Conservation (phyloP, 2,888 invertebrate species). For the Emmelina monodactyla region DNA sequence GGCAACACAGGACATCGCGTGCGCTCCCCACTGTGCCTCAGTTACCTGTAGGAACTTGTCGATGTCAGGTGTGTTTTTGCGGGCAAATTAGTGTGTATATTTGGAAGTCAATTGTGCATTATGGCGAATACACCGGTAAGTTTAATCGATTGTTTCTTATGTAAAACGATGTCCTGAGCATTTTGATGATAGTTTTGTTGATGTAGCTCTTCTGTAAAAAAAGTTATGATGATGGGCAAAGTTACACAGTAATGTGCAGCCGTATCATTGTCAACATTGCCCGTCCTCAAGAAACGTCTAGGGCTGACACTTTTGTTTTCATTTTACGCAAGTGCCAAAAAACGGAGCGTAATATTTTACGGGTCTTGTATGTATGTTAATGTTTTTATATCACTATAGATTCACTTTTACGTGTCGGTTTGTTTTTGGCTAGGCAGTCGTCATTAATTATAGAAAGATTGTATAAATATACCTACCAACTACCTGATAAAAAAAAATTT, state of each 20-base stretch:
- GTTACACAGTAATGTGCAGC: not conserved
- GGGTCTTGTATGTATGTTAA: not conserved
- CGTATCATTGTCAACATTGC: not conserved
- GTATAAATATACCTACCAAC: not conserved
- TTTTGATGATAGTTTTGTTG: not conserved
- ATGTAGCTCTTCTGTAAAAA: not conserved
- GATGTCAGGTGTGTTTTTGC: not conserved
- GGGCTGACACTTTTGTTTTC: not conserved
- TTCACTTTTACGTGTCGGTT: not conserved
- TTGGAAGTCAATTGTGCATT: not conserved
- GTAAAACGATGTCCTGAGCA: not conserved
- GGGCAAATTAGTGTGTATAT: not conserved
- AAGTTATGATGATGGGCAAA: not conserved
- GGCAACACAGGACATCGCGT: not conserved
- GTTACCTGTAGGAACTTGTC: not conserved
- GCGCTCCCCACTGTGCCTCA: not conserved
- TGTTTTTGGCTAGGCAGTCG: not conserved
- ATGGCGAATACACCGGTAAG: not conserved
- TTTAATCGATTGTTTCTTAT: not conserved
- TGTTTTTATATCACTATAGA: not conserved
- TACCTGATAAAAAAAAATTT: not conserved
- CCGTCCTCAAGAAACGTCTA: not conserved
- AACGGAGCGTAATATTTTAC: not conserved
- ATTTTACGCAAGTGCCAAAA: not conserved
- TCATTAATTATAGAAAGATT: not conserved